phyloP scores from a whole-genome alignment of 2,113 vertebrate genomes.

The Pontoporia blainvillei region DNA sequence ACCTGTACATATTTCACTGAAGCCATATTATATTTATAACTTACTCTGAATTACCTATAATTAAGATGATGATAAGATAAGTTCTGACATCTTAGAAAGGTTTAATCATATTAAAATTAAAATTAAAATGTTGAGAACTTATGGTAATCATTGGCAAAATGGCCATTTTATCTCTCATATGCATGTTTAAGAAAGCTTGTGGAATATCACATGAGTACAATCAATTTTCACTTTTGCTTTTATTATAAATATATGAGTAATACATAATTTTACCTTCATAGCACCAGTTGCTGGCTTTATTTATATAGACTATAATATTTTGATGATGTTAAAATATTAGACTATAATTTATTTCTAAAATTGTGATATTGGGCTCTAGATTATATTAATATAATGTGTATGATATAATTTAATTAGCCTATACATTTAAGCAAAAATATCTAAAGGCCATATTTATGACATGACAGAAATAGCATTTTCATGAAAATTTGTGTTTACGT shows the following conservation, averaged over 20 bases:
- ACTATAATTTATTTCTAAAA: neutral
- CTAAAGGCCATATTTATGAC: neutral
- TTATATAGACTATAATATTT: neutral
- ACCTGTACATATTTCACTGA: neutral
- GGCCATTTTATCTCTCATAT: neutral
- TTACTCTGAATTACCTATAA: neutral
- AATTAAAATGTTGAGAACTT: neutral
- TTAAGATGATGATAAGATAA: neutral
- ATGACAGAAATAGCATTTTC: neutral
- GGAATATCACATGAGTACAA: neutral
- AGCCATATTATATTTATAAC: neutral
- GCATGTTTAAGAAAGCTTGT: neutral
- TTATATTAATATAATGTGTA: neutral
- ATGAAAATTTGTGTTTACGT: neutral
- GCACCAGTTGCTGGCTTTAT: neutral
- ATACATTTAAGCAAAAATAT: neutral
- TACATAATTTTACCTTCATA: neutral
- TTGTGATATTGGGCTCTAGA: neutral
- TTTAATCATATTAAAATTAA: neutral
- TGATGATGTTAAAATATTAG: neutral
- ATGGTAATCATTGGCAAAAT: neutral
- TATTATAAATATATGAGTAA: neutral
- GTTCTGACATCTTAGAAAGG: neutral
- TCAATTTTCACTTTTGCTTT: neutral
- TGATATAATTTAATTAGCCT: neutral